These are phyloP conservation scores for Cyrtodaria siliqua DNA, from an alignment of 2,888 invertebrate genomes.

Conservation along the genomic window DNA sequence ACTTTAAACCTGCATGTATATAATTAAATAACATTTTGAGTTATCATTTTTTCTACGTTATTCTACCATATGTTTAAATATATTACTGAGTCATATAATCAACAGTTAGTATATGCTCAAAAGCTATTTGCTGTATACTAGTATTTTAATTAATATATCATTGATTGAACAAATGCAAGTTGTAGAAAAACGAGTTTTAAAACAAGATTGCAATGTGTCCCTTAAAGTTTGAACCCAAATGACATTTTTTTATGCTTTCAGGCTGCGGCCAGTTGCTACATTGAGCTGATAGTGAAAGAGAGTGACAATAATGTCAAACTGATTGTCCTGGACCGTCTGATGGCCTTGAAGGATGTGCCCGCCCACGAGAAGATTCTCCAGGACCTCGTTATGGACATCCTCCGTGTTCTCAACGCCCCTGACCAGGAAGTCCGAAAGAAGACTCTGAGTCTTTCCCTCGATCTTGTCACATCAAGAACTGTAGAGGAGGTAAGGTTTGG, in stretches of 20 bases:
- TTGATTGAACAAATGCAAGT: too few species aligned
- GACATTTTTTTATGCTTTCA: constrained; percentile 79
- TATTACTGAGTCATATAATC: too few species aligned
- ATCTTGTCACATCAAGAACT: constrained; percentile 95
- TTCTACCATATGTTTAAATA: too few species aligned
- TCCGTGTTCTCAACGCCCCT: constrained; percentile 96
- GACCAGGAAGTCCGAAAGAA: constrained; percentile 98
- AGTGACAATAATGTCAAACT: constrained; percentile 99
- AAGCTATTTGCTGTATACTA: too few species aligned
- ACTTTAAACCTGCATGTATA: too few species aligned
- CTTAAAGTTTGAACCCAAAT: background rate
- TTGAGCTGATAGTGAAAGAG: constrained; percentile 99
- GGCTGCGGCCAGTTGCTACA: constrained; percentile 99
- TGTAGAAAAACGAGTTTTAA: too few species aligned
- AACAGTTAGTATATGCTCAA: too few species aligned
- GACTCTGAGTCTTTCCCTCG: constrained; percentile 93
- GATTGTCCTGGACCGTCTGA: constrained; percentile 97
- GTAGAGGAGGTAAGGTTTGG: constrained; percentile 92
- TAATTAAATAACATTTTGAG: too few species aligned
- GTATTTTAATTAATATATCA: too few species aligned
- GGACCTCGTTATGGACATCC: constrained; percentile 98
- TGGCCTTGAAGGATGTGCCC: constrained; percentile 93
- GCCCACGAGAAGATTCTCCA: constrained; percentile 93
- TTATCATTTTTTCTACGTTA: too few species aligned
- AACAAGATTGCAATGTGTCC: background rate